These are phyloP conservation scores for Gryllus longicercus DNA, from an alignment of 2,888 invertebrate genomes.

Conservation along the genomic window DNA sequence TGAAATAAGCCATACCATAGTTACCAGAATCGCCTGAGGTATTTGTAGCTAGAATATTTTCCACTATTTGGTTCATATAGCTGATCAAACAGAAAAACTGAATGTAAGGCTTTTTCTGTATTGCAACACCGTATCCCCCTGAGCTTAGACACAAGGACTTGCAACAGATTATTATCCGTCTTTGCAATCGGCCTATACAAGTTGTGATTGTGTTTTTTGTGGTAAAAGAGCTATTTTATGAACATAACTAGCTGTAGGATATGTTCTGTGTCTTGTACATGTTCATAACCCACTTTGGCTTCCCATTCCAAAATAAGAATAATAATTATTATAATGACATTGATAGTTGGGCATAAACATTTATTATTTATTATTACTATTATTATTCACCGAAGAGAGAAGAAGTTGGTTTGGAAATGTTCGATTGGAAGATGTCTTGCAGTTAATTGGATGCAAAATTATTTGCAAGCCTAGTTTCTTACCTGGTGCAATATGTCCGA, in stretches of 20 bases:
- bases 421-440: too few relatives aligned
- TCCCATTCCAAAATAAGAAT: constrained; percentile 21
- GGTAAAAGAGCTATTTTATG: neutral
- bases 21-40: constrained; percentile 12
- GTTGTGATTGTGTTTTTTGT: neutral
- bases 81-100: neutral
- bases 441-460: too few relatives aligned
- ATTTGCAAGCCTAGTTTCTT: too few relatives aligned
- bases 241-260: constrained; percentile 23
- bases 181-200: constrained; percentile 30
- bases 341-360: neutral
- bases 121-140: too few relatives aligned
- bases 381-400: constrained; percentile 11
- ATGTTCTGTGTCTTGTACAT: neutral
- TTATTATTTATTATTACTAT: constrained; percentile 1
- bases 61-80: neutral
- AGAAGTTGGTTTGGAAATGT: neutral
- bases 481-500: neutral
- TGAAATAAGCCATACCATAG: constrained; percentile 19
- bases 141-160: neutral
- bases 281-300: constrained; percentile 19
- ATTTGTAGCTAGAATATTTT: neutral
- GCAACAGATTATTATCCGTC: constrained; percentile 26
- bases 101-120: neutral
- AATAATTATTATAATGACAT: neutral